Evolutionary conservation across 1,140 invertebrate genomes (phyloP).

Genomic region (Neodiprion virginianus): DNA sequence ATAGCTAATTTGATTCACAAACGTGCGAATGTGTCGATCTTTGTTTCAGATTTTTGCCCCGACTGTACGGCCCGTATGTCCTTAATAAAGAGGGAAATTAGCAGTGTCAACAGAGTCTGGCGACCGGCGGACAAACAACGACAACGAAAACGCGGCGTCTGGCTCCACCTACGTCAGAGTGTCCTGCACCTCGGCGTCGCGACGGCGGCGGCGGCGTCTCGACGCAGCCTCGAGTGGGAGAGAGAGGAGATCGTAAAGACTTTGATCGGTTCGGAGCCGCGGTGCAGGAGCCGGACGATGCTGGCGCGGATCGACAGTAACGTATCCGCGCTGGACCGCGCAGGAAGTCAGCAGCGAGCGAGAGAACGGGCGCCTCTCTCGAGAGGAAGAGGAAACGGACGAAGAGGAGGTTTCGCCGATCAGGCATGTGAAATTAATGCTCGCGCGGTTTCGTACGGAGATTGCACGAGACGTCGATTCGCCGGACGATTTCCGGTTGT

Average conservation of each 20-base stretch:
- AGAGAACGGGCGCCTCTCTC: not conserved
- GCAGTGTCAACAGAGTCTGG: not conserved
- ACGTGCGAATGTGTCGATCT: not conserved
- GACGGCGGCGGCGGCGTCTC: not conserved
- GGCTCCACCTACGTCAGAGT: slow-evolving; percentile 38
- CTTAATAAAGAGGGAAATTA: not conserved
- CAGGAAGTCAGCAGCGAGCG: not conserved
- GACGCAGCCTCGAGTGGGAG: not conserved
- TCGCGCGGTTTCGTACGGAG: too few relatives aligned
- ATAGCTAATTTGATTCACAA: not conserved
- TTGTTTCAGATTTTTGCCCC: not conserved
- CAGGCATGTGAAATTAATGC: too few relatives aligned
- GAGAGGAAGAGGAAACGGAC: not conserved
- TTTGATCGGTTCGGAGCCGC: not conserved
- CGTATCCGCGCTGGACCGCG: not conserved
- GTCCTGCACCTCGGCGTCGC: slow-evolving; percentile 21
- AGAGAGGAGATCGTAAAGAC: not conserved
- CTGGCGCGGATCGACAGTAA: not conserved
- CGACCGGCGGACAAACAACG: slow-evolving; percentile 10
- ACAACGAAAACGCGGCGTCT: slow-evolving; percentile 24
- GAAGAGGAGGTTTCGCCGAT: too few relatives aligned
- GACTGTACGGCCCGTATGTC: not conserved
- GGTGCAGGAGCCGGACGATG: not conserved
- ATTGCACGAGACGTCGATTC: too few relatives aligned
- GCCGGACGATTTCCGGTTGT: too few relatives aligned